Base-by-base conservation (phyloP, 2,113 vertebrate species). In the Saccopteryx bilineata region DNA sequence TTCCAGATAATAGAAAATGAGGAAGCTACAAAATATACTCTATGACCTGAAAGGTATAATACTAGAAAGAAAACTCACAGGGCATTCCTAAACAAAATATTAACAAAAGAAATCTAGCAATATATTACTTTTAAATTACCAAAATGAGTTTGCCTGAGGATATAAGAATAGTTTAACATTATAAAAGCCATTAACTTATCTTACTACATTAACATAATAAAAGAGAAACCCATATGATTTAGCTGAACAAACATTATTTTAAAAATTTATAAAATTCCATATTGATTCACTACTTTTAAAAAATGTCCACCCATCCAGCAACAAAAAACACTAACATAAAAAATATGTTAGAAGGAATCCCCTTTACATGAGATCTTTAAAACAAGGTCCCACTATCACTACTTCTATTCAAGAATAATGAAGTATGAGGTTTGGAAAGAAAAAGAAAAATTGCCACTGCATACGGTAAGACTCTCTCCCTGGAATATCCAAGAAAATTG, bases 171-270 rank as follows among this genome's bases (percentile, higher is more conserved):
- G 31, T 50, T 74, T 33, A 74, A 58, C 23, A 89, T 56, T 58
- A 92, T 39, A 92, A 96, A 95, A 90, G 23, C 28, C 14, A 96
- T 87, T 87, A 92, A 86, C 48, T 81, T 60, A 86, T 79, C 69
- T 92, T 69, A 75, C 14, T 39, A 86, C 26, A 66, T 88, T 91
- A 91, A 84, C 2, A 88, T 14, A 63, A 84, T 72, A 76, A 63
- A 86, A 85, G 39, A 65, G 48, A 94, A 97, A 65, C 12, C 7
- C n/a, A 21, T 31, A 14, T 78, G 28, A 78, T 71, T 71, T 87
- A 39, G 39, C 39, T 39, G 39, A 39, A 39, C 39, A 39, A 39
- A 39, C 39, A 39, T 39, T 39, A 39, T 39, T 39, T 39, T 39
- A 39, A 39, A 39, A 39, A 58, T 21, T 88, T 75, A 7, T 81